Base-by-base conservation (phyloP, 2,888 invertebrate species). In the Philhelius pedissequus region DNA sequence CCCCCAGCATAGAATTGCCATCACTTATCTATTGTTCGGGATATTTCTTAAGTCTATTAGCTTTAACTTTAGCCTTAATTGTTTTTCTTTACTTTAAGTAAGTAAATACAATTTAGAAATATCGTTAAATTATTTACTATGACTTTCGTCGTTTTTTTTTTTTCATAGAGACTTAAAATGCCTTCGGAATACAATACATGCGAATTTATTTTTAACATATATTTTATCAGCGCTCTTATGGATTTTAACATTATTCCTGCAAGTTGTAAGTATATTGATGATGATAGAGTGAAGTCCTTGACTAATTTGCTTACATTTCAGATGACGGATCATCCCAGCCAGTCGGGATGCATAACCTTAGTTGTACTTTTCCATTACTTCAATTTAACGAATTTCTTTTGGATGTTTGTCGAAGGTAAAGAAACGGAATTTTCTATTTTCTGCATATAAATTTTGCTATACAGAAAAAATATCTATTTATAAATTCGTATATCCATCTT, bases 351-450 rank as follows among this genome's bases (percentile, higher is more conserved):
- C 91, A 94, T 96, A 89, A 93, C 94, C 84, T 92, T 96, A 87
- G 94, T 96, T 86, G 95, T 97, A 82, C 93, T 97, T 86, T 94
- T 97, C 89, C 97, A 97, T 91, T 98, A 98, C 92, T 97, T 97
- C 90, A 96, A 97, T 90, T 93, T 97, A 88, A 97, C 98, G 30
- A 98, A 97, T 90, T 98, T 98, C 93, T 98, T 98, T 93, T 99
- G 98, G 98, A 99, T 99, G 98, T 96, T 98, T 89, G 97, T 98
- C 18, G 97, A 97, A 94, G 97, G 97, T 97, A 92, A 56, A 8
- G 2, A 30, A 18, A 54, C 20, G 4, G 7, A 54, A 54, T 20
- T 43, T n/a, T 40, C 4, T 40, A 58, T 6, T 22, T 4, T 6
- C 8, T 27, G 2, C 4, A 43, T 27, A 25, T n/a, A 11, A 15